phyloP scores from a whole-genome alignment of 1,140 invertebrate genomes.

The Zaprionus camerounensis region DNA sequence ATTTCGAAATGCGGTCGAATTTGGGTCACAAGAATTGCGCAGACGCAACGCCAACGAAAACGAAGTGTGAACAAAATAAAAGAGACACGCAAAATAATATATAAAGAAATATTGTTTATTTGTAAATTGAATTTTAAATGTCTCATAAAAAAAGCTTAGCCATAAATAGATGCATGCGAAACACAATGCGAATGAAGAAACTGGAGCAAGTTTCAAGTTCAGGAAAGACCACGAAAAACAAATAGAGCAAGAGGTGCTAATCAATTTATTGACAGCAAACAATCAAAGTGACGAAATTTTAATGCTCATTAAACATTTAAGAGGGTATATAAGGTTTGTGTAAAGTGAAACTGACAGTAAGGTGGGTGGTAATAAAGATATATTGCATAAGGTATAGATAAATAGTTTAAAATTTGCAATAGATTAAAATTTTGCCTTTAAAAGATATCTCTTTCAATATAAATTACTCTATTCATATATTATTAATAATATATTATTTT shows the following conservation, averaged over 20 bases:
- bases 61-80: slow-evolving; percentile 7
- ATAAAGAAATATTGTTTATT: neutral
- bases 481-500: too few relatives aligned
- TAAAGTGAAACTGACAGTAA: too few relatives aligned
- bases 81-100: neutral
- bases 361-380: too few relatives aligned
- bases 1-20: slow-evolving; percentile 60
- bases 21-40: slow-evolving; percentile 75
- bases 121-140: slow-evolving; percentile 6
- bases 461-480: too few relatives aligned
- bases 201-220: slow-evolving; percentile 7
- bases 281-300: slow-evolving; percentile 67
- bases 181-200: neutral
- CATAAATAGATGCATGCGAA: neutral
- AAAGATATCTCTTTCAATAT: too few relatives aligned
- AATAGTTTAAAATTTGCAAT: too few relatives aligned
- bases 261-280: slow-evolving; percentile 34
- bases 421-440: too few relatives aligned
- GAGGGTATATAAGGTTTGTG: neutral
- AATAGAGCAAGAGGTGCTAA: slow-evolving; percentile 42
- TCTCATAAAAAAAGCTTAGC: neutral
- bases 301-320: neutral
- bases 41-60: slow-evolving; percentile 56
- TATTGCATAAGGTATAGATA: too few relatives aligned
- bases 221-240: slow-evolving; percentile 8